Evolutionary conservation across 1,140 invertebrate genomes (phyloP).

Genomic region (Arion vulgaris): DNA sequence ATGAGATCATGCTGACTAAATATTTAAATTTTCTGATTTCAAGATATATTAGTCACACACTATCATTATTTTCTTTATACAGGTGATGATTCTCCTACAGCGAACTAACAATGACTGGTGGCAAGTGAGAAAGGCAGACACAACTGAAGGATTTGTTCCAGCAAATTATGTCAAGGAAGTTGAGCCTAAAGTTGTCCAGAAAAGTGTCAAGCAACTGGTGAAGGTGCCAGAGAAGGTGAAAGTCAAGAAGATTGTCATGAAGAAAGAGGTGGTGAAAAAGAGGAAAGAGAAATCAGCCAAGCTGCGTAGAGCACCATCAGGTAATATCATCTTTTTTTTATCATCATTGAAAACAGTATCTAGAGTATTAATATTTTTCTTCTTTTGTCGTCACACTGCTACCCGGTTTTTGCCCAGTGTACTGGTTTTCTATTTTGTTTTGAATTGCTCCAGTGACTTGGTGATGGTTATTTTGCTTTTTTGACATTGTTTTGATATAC

Average conservation of each 20-base stretch:
- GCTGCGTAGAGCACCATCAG: constrained; percentile 67
- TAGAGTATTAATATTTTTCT: too few relatives aligned
- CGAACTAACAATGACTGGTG: constrained; percentile 99
- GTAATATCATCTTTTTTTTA: constrained; percentile 48
- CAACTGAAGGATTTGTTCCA: constrained; percentile 95
- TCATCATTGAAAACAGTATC: too few relatives aligned
- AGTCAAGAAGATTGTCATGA: constrained; percentile 92
- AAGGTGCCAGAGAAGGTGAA: constrained; percentile 86
- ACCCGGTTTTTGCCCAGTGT: too few relatives aligned
- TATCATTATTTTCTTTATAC: constrained; percentile 22
- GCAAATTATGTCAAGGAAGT: constrained; percentile 97
- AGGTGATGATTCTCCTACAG: constrained; percentile 90
- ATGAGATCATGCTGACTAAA: too few relatives aligned
- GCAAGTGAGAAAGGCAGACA: constrained; percentile 93
- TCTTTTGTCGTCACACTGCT: too few relatives aligned
- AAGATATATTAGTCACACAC: neutral
- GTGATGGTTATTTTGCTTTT: too few relatives aligned
- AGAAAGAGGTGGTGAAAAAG: constrained; percentile 74
- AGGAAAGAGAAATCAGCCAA: constrained; percentile 58
- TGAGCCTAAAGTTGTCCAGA: constrained; percentile 86
- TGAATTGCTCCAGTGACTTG: too few relatives aligned
- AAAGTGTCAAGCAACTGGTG: constrained; percentile 86
- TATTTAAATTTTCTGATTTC: too few relatives aligned
- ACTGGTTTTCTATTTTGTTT: too few relatives aligned
- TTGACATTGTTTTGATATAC: too few relatives aligned